These are phyloP conservation scores for Schizothorax lantsangensis DNA, from an alignment of 2,797 vertebrate genomes.

Conservation along the genomic window DNA sequence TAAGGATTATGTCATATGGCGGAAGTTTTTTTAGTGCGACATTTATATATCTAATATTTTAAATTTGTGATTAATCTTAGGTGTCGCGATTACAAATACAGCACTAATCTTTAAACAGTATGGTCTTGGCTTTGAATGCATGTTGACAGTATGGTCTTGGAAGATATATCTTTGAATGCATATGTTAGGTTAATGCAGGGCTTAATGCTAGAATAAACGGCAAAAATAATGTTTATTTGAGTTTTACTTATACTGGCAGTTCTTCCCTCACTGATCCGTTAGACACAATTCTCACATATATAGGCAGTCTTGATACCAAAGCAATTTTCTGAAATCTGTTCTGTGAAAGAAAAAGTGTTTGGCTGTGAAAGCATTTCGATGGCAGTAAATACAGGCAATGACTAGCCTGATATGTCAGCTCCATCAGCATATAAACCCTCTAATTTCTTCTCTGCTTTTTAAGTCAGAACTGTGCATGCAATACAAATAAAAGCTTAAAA, in stretches of 20 bases:
- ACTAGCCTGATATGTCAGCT: conserved; percentile 52
- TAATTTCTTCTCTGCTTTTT: conserved; percentile 69
- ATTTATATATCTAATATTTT: neutral
- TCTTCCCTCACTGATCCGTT: conserved; percentile 41
- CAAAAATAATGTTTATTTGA: no score
- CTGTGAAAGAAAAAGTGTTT: conserved; percentile 49
- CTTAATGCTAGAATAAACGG: conserved; percentile 65
- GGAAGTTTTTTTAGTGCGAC: neutral
- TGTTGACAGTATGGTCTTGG: neutral
- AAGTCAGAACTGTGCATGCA: conserved; percentile 59
- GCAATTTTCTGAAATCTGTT: conserved; percentile 42
- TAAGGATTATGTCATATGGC: no score
- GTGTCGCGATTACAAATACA: no score
- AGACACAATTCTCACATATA: conserved; percentile 45
- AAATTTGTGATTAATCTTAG: no score
- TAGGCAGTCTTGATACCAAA: conserved; percentile 27
- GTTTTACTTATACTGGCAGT: neutral
- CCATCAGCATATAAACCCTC: conserved; percentile 60
- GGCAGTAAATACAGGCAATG: conserved; percentile 52
- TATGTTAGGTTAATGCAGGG: neutral
- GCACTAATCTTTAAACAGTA: no score
- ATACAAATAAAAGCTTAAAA: conserved; percentile 60
- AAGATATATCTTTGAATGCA: neutral
- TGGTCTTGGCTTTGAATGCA: neutral
- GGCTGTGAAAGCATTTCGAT: conserved; percentile 57